A percentile compares a stretch with the other conserved stretches of the same genome.
These are phyloP conservation scores for Drosophila parabipectinata DNA, from an alignment of 1,140 invertebrate species.

Conservation along the genomic window DNA sequence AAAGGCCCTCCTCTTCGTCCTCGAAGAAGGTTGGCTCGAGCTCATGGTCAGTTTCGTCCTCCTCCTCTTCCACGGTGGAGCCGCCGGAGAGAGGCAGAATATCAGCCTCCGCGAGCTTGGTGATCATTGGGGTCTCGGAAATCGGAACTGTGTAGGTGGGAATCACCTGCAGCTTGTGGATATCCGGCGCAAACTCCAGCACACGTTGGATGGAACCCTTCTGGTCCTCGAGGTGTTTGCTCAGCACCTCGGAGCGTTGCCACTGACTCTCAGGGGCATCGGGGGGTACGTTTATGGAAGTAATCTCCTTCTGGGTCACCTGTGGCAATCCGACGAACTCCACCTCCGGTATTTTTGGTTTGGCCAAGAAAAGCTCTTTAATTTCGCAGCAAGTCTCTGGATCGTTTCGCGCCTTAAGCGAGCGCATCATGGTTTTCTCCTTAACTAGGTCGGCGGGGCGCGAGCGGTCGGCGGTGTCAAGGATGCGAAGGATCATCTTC, in stretches of 20 bases:
- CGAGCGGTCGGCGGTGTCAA: conserved; percentile 59
- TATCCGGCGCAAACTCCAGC: conserved; percentile 50
- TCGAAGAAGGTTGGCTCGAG: not conserved
- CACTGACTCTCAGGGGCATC: conserved; percentile 19
- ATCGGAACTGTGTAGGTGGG: not conserved
- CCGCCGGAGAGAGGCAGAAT: conserved; percentile 11
- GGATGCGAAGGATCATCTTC: conserved; percentile 50
- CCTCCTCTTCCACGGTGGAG: conserved; percentile 17
- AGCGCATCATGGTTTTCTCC: not conserved
- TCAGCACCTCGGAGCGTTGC: conserved; percentile 41
- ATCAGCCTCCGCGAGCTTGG: not conserved
- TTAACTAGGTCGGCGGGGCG: not conserved
- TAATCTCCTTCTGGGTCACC: conserved; percentile 44
- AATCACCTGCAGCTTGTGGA: conserved; percentile 51
- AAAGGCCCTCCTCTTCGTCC: not conserved
- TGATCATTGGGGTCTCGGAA: not conserved
- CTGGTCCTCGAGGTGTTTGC: conserved; percentile 20
- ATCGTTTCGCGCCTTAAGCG: conserved; percentile 34
- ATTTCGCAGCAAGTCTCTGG: conserved; percentile 27
- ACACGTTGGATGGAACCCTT: conserved; percentile 39
- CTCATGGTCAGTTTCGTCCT: not conserved
- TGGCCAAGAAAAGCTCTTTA: conserved; percentile 34
- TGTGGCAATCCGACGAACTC: conserved; percentile 60
- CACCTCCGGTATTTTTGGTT: conserved; percentile 21
- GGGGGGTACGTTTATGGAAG: not conserved